phyloP scores from a whole-genome alignment of 2,797 vertebrate species.

The Toxotes lorentzi region DNA sequence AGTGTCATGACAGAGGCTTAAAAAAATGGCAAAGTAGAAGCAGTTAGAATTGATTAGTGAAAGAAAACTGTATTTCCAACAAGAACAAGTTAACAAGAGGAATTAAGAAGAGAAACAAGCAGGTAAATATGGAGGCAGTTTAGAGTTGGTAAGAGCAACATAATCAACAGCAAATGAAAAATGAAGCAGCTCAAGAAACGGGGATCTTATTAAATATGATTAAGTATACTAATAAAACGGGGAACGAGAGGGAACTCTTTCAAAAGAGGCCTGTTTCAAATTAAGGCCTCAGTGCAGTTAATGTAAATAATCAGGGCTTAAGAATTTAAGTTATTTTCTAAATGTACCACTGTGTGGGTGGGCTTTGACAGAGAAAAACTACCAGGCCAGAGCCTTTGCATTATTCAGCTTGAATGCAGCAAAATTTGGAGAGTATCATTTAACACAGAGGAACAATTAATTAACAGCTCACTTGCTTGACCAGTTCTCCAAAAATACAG shows the following conservation, averaged over 20 bases:
- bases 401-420: conserved; percentile 7
- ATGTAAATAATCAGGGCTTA: background rate
- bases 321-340: background rate
- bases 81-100: too few relatives aligned
- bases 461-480: conserved; percentile 13
- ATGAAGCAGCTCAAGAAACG: background rate
- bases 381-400: background rate
- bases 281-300: background rate
- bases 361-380: conserved; percentile 6
- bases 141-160: background rate
- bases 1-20: too few relatives aligned
- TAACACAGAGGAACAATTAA: background rate
- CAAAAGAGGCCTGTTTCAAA: background rate
- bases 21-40: too few relatives aligned
- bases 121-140: background rate
- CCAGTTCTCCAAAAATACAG: conserved; percentile 8
- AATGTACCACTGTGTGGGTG: background rate
- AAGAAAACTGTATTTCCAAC: too few relatives aligned
- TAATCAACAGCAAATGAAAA: too few relatives aligned
- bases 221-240: background rate
- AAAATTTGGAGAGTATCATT: conserved; percentile 1
- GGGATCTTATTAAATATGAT: background rate
- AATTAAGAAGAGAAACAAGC: background rate
- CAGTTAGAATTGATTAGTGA: background rate
- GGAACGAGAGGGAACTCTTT: rapidly evolving